phyloP scores from a whole-genome alignment of 1,140 invertebrate species.

The Frieseomelitta varia region DNA sequence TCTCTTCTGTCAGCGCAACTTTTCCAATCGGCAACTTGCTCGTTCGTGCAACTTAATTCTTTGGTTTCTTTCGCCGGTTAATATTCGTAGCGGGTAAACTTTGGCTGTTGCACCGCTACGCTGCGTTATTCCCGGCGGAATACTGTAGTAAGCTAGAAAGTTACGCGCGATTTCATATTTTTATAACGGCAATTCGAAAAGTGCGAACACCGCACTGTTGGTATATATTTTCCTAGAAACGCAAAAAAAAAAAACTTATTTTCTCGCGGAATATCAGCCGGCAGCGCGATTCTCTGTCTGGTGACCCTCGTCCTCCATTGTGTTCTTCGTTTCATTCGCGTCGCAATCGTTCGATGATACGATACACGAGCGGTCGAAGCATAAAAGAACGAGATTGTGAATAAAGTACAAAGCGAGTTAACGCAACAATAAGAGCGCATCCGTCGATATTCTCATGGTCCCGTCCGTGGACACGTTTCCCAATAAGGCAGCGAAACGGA shows the following conservation, averaged over 20 bases:
- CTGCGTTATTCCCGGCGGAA: too few relatives aligned
- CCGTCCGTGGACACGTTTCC: not conserved
- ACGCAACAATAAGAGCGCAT: not conserved
- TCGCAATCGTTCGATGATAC: not conserved
- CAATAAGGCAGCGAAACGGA: slow-evolving; percentile 13
- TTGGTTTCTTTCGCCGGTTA: not conserved
- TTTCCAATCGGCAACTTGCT: not conserved
- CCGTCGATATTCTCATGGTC: not conserved
- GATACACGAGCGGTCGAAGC: not conserved
- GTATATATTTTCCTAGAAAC: too few relatives aligned
- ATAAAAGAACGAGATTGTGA: not conserved
- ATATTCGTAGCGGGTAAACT: not conserved
- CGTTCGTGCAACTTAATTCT: not conserved
- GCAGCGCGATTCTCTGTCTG: too few relatives aligned
- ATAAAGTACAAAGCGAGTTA: too few relatives aligned
- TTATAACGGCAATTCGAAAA: too few relatives aligned
- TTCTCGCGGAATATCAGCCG: too few relatives aligned
- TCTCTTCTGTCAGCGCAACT: not conserved
- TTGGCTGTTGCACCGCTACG: not conserved
- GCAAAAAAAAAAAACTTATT: too few relatives aligned
- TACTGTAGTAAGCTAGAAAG: too few relatives aligned
- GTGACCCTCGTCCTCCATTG: too few relatives aligned
- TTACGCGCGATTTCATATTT: too few relatives aligned
- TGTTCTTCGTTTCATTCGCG: too few relatives aligned
- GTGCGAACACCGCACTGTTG: too few relatives aligned